Evolutionary conservation across 1,140 invertebrate species (phyloP).

Genomic region (Atopsyche davidsoni): DNA sequence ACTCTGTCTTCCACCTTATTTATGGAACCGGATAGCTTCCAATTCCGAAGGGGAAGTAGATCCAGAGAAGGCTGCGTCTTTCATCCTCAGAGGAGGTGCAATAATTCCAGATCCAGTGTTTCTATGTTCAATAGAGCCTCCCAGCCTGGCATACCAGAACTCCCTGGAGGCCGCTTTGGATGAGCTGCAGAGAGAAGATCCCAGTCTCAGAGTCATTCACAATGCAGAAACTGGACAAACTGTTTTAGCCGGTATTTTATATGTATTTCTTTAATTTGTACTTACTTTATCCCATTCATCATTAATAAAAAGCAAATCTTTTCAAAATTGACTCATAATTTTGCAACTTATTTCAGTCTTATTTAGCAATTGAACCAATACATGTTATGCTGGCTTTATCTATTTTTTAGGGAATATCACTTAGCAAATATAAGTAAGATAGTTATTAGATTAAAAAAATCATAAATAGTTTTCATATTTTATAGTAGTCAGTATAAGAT

Average conservation of each 20-base stretch:
- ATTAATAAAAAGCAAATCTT: not conserved
- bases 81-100: conserved; percentile 53
- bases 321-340: conserved; percentile 2
- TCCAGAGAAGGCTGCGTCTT: conserved; percentile 22
- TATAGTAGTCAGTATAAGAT: no score
- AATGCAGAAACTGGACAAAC: conserved; percentile 81
- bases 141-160: conserved; percentile 68
- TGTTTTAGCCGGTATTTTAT: conserved; percentile 67
- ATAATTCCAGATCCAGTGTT: conserved; percentile 89
- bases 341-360: no score
- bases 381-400: no score
- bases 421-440: no score
- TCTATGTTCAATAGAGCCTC: conserved; percentile 93
- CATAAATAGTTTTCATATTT: no score
- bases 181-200: conserved; percentile 87
- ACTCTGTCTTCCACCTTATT: conserved; percentile 28
- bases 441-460: no score
- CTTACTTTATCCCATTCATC: not conserved
- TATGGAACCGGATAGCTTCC: conserved; percentile 12
- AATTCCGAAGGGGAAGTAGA: conserved; percentile 4
- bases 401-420: no score
- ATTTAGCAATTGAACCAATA: no score
- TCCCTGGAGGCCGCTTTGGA: conserved; percentile 78
- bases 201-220: conserved; percentile 74
- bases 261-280: not conserved